Percentiles rank a stretch among this genome's conserved stretches.
Conservation (phyloP, 1,140 invertebrate genomes). For the Drepana arcuata region DNA sequence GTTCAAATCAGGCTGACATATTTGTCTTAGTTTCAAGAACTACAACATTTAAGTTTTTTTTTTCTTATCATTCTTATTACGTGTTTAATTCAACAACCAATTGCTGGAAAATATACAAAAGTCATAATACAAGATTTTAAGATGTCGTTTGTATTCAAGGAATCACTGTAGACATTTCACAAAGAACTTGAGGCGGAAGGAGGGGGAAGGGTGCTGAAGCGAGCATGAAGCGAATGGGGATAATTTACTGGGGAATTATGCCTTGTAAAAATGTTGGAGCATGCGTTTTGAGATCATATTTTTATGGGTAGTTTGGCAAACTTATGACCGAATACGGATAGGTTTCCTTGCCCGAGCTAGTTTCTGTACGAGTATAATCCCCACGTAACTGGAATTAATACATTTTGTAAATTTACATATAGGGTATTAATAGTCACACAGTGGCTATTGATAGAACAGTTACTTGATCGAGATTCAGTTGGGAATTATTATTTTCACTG, state of each 20-base stretch:
- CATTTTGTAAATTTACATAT: too few species aligned
- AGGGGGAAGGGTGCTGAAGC: slow-evolving; percentile 33
- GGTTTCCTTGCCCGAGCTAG: too few species aligned
- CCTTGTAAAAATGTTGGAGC: slow-evolving; percentile 22
- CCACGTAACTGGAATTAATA: too few species aligned
- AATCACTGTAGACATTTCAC: slow-evolving; percentile 71
- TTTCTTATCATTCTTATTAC: slow-evolving; percentile 2
- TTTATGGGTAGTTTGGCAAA: neutral
- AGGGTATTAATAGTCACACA: too few species aligned
- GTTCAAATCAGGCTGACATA: too few species aligned
- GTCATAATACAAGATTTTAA: slow-evolving; percentile 55
- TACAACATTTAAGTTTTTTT: slow-evolving; percentile 1
- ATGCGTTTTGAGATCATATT: slow-evolving; percentile 17
- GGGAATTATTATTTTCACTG: too few species aligned
- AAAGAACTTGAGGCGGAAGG: slow-evolving; percentile 41
- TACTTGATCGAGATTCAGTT: too few species aligned
- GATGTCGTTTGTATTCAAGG: slow-evolving; percentile 72
- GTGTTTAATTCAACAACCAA: slow-evolving; percentile 27
- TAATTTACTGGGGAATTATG: slow-evolving; percentile 55
- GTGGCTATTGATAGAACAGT: too few species aligned
- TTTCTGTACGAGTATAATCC: too few species aligned
- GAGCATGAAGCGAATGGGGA: slow-evolving; percentile 37
- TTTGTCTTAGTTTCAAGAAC: slow-evolving; percentile 3
- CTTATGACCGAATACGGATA: too few species aligned
- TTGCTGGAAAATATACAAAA: slow-evolving; percentile 51